These are phyloP conservation scores for Nycticebus coucang DNA, from an alignment of 2,113 vertebrate species.

Conservation along the genomic window DNA sequence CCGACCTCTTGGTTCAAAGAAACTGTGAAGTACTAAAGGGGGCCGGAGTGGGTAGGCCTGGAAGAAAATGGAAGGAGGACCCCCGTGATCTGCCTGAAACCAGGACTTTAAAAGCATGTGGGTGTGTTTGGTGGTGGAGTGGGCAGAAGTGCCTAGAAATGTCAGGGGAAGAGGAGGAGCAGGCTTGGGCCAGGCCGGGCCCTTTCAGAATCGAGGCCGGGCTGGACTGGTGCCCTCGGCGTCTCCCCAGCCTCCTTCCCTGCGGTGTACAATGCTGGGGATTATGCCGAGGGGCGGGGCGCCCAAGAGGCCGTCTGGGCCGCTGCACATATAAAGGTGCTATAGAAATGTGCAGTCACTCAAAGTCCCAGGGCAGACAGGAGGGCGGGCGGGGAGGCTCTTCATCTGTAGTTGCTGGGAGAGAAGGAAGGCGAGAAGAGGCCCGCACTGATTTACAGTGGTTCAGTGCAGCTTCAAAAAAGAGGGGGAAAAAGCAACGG, in stretches of 20 bases:
- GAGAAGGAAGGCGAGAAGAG: not conserved
- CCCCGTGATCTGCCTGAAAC: not conserved
- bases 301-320: conserved; percentile 54
- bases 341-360: conserved; percentile 69
- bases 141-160: conserved; percentile 46
- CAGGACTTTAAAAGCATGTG: not conserved
- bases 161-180: not conserved
- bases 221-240: conserved; percentile 20
- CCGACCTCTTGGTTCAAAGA: conserved; percentile 16
- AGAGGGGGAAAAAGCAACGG: conserved; percentile 35
- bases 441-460: conserved; percentile 70
- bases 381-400: not conserved
- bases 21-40: not conserved
- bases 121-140: not conserved
- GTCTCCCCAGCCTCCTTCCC: conserved; percentile 45
- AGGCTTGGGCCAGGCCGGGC: not conserved
- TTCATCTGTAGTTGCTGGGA: conserved; percentile 35
- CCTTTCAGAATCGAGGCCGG: conserved; percentile 59
- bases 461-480: conserved; percentile 64
- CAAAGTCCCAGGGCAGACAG: conserved; percentile 29
- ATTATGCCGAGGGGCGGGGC: conserved; percentile 31
- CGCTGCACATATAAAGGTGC: conserved; percentile 69
- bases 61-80: not conserved
- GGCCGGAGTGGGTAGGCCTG: not conserved
- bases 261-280: not conserved